Base-by-base conservation (phyloP, 2,888 invertebrate species). In the Drosophila rubida region DNA sequence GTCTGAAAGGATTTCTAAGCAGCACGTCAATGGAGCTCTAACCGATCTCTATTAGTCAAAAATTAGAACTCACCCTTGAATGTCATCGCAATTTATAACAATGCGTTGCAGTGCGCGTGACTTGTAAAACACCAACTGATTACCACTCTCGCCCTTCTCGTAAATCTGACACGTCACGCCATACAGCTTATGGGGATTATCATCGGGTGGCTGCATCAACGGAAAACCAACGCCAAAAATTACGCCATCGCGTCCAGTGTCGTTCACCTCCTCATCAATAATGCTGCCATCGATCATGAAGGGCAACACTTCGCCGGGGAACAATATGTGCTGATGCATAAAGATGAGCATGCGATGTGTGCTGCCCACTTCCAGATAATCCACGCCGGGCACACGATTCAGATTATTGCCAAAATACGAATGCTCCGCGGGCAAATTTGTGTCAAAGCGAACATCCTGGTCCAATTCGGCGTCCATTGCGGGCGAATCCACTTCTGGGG, bases 221-320 rank as follows among this genome's bases (percentile, higher is more conserved):
- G 90, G 90, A 53, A 92, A 92, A 8, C 90, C 90, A n/a, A 92
- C 83, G 3, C 91, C 92, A 74, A 92, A 91, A 9, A 92, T 78
- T 1, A 91, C 59, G 2, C 92, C 92, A 44, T 84, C 84, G 4
- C 75, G 80, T 5, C 80, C 85, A 25, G 79, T 83, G 59, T 90
- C 91, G 2, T 88, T 76, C 27, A 87, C 77, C 63, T 90, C 89
- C 0, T 86, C 79, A 46, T 91, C 89, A 22, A 91, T 90, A 11
- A 91, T 80, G 61, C 81, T 82, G 22, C 92, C 92, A 3, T 94
- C 93, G 41, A 95, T 89, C 84, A 92, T 94, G 70, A 97, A 93
- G 0, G 97, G 97, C 22, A 97, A 91, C 1, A 95, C 96, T 91
- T 96, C 96, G 1, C 96, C 96, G 6, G 97, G 97, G 74, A 96